These are phyloP conservation scores for Andrena bucephala DNA, from an alignment of 2,888 invertebrate species.

Conservation along the genomic window DNA sequence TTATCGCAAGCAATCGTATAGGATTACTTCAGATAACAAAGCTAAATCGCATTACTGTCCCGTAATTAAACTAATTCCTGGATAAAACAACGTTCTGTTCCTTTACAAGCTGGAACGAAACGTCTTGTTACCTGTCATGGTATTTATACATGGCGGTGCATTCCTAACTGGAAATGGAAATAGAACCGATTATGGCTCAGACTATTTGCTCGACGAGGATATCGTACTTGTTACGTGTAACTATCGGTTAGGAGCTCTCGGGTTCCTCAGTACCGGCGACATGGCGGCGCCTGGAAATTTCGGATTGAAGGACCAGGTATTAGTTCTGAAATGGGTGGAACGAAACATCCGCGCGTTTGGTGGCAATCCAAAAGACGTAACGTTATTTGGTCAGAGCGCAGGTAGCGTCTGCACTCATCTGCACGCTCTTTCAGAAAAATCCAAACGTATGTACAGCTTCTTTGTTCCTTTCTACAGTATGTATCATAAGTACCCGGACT, in stretches of 20 bases:
- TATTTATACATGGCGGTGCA: constrained; percentile 90
- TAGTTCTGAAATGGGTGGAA: constrained; percentile 73
- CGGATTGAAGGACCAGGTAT: constrained; percentile 76
- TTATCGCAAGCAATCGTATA: too few relatives aligned
- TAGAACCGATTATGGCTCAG: constrained; percentile 82
- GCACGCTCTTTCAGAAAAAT: constrained; percentile 87
- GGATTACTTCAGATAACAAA: too few relatives aligned
- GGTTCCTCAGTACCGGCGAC: constrained; percentile 76
- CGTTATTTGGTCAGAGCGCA: not conserved
- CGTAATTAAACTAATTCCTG: not conserved
- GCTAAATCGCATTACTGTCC: too few relatives aligned
- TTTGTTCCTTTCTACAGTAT: too few relatives aligned
- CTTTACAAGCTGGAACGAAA: constrained; percentile 7
- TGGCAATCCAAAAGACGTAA: not conserved
- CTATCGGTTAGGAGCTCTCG: constrained; percentile 66
- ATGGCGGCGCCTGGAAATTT: constrained; percentile 75
- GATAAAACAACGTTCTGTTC: not conserved
- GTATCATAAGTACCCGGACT: too few relatives aligned
- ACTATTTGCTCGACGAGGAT: constrained; percentile 65
- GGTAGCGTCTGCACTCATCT: not conserved
- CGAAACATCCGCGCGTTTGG: not conserved
- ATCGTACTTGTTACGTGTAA: constrained; percentile 68
- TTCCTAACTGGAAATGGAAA: constrained; percentile 88
- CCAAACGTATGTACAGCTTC: constrained; percentile 77
- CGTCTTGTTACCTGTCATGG: constrained; percentile 87